These are phyloP conservation scores for Arctopsyche grandis DNA, from an alignment of 1,140 invertebrate genomes.

Conservation along the genomic window DNA sequence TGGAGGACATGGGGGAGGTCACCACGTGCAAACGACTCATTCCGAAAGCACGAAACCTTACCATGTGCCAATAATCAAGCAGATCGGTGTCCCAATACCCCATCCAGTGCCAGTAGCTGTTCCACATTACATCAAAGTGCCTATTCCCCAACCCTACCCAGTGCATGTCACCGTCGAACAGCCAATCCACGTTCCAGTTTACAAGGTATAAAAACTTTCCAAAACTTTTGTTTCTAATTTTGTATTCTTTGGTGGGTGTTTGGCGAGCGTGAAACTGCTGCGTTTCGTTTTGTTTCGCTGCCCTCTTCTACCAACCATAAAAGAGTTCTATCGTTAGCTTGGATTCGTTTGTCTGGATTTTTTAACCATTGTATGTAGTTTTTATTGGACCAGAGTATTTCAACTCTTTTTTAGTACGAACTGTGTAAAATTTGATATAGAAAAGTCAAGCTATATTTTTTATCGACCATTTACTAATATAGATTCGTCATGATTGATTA, in stretches of 20 bases:
- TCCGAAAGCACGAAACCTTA: constrained; percentile 75
- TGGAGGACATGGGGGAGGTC: constrained; percentile 7
- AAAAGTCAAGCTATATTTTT: no score
- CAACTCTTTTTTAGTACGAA: no score
- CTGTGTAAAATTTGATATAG: no score
- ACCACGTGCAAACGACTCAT: constrained; percentile 66
- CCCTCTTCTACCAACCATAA: constrained; percentile 21
- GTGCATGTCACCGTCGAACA: constrained; percentile 77
- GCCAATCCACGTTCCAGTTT: constrained; percentile 77
- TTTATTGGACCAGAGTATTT: no score
- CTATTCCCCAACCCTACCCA: constrained; percentile 80
- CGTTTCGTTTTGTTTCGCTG: constrained; percentile 31
- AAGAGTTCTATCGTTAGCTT: neutral
- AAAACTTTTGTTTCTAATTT: constrained; percentile 17
- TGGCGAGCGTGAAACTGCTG: constrained; percentile 15
- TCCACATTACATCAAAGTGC: constrained; percentile 77
- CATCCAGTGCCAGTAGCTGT: constrained; percentile 79
- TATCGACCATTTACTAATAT: no score
- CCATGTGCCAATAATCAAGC: constrained; percentile 78
- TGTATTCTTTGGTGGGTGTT: neutral
- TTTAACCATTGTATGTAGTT: no score
- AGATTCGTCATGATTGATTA: no score
- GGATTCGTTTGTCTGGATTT: neutral
- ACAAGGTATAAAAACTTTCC: constrained; percentile 67
- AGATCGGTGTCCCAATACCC: constrained; percentile 78